A percentile compares a stretch with the other conserved stretches of the same genome.
These are phyloP conservation scores for Stomorhina lunata DNA, from an alignment of 2,888 invertebrate species.

Conservation along the genomic window DNA sequence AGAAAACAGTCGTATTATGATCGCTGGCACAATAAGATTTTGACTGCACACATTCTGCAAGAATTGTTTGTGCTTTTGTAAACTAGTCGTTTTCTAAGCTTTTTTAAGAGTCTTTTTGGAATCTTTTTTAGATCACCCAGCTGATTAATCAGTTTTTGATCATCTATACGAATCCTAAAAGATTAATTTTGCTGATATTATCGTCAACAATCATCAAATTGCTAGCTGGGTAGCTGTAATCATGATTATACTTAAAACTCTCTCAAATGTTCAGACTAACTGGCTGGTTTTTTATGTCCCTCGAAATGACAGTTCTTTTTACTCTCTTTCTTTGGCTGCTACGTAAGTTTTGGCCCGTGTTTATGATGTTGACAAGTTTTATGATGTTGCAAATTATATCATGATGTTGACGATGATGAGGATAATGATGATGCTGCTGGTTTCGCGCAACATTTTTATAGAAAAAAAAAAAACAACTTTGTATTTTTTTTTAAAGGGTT, in stretches of 20 bases:
- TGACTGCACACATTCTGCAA: too few relatives aligned
- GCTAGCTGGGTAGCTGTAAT: too few relatives aligned
- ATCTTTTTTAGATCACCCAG: too few relatives aligned
- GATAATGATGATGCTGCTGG: constrained; percentile 36
- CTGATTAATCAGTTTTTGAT: too few relatives aligned
- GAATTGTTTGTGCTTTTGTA: too few relatives aligned
- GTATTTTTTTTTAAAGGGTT: constrained; percentile 31
- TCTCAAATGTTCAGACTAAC: constrained; percentile 6
- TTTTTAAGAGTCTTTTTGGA: too few relatives aligned
- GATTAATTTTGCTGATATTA: too few relatives aligned
- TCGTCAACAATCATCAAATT: too few relatives aligned
- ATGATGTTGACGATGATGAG: constrained; percentile 29
- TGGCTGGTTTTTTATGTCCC: not conserved
- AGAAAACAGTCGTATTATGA: too few relatives aligned
- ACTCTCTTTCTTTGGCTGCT: not conserved
- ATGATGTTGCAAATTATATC: constrained; percentile 62
- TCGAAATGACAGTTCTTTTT: not conserved
- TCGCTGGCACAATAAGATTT: too few relatives aligned
- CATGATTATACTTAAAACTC: constrained; percentile 46
- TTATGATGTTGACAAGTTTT: constrained; percentile 64
- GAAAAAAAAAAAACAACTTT: not conserved
- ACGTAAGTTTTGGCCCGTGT: constrained; percentile 10
- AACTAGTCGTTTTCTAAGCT: too few relatives aligned
- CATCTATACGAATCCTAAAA: too few relatives aligned
- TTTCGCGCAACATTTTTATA: not conserved